Percentiles rank a stretch among this genome's conserved stretches.
These are phyloP conservation scores for Andrena praecox DNA, from an alignment of 2,888 invertebrate genomes.

Conservation along the genomic window DNA sequence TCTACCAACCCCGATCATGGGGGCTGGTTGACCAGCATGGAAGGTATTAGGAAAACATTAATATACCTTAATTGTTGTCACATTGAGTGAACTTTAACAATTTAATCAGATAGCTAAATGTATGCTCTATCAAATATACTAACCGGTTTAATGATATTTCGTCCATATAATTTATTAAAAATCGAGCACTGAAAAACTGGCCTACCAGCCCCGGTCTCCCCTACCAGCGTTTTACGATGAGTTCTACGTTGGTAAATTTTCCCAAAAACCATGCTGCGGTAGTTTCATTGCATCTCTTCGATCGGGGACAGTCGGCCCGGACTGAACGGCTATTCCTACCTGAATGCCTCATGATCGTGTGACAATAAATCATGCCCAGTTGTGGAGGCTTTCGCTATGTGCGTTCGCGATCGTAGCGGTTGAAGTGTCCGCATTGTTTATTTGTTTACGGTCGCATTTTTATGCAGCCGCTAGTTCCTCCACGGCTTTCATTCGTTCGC, in stretches of 20 bases:
- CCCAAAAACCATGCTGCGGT: constrained; percentile 1
- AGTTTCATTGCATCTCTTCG: constrained; percentile 32
- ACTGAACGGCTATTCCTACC: constrained; percentile 38
- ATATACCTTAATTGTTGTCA: no score
- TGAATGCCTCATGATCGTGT: constrained; percentile 36
- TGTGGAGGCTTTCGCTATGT: constrained; percentile 23
- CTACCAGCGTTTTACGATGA: constrained; percentile 10
- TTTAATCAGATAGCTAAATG: no score
- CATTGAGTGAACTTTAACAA: no score
- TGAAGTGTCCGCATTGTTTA: background rate
- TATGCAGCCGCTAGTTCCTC: background rate
- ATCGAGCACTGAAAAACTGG: no score
- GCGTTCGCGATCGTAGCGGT: background rate
- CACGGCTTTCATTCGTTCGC: background rate
- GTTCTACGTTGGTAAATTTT: constrained; percentile 1
- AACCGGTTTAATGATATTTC: no score
- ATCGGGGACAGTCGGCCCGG: constrained; percentile 12
- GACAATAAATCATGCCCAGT: constrained; percentile 40
- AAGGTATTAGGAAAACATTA: no score
- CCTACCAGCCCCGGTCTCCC: no score
- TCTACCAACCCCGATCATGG: no score
- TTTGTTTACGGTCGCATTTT: constrained; percentile 37
- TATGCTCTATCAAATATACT: no score
- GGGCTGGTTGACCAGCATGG: no score
- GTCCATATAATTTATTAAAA: no score